phyloP scores from a whole-genome alignment of 2,797 vertebrate genomes.

The Gallinago nigripennis region DNA sequence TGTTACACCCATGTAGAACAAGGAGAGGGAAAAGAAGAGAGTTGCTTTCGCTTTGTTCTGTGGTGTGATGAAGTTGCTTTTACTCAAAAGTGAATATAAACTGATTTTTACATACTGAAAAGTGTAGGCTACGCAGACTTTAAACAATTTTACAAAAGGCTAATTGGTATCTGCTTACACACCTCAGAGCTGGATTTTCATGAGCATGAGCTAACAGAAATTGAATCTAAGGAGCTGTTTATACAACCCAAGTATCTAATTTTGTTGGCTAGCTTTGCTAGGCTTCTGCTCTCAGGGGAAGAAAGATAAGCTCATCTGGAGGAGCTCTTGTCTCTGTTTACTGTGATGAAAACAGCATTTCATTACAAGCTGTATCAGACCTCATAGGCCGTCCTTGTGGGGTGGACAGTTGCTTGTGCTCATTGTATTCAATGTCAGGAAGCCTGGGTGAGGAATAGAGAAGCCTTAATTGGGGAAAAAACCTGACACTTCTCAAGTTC shows the following conservation, averaged over 20 bases:
- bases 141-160: neutral
- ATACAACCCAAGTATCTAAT: neutral
- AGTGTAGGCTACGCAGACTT: neutral
- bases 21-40: neutral
- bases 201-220: neutral
- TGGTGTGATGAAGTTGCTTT: neutral
- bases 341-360: constrained; percentile 7
- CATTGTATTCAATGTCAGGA: neutral
- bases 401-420: neutral
- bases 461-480: neutral
- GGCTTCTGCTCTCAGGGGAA: neutral
- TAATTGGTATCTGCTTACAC: neutral
- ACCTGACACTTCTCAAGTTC: neutral
- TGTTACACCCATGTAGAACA: neutral
- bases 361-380: neutral
- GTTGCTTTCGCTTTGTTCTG: neutral
- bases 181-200: neutral
- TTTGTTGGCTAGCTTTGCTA: constrained; percentile 17
- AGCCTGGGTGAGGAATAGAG: neutral
- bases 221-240: neutral
- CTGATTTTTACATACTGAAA: neutral
- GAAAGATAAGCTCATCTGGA: constrained; percentile 24
- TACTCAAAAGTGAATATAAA: neutral
- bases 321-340: neutral
- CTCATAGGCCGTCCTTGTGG: neutral